These are phyloP conservation scores for Perca flavescens DNA, from an alignment of 2,113 vertebrate species.

Conservation along the genomic window DNA sequence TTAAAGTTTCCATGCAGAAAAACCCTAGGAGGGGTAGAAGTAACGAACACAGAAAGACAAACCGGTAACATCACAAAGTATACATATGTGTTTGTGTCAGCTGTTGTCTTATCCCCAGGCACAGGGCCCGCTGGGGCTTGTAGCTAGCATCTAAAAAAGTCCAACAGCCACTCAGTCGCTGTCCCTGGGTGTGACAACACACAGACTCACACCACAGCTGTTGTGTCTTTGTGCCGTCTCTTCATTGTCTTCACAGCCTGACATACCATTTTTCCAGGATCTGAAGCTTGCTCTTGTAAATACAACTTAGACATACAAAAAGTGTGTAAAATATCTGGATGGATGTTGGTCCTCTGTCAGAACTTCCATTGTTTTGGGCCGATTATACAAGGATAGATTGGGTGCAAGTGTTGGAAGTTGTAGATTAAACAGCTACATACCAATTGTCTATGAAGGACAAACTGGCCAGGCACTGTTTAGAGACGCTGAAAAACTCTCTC, in stretches of 20 bases:
- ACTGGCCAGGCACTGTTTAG: neutral
- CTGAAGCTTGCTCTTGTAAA: conserved; percentile 30
- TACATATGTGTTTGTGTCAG: conserved; percentile 14
- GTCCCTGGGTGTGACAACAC: conserved; percentile 49
- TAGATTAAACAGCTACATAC: conserved; percentile 13
- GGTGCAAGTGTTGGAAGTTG: neutral
- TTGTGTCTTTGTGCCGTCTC: conserved; percentile 35
- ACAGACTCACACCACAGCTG: conserved; percentile 43
- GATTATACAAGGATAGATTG: neutral
- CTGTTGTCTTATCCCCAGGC: conserved; percentile 28
- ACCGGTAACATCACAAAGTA: conserved; percentile 41
- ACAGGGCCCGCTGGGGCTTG: conserved; percentile 59
- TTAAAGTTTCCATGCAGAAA: conserved; percentile 1
- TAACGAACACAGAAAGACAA: conserved; percentile 43
- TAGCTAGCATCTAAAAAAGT: conserved; percentile 50
- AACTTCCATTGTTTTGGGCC: conserved; percentile 21
- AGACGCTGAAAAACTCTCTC: conserved; percentile 1
- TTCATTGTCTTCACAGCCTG: conserved; percentile 24
- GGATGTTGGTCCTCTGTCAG: conserved; percentile 33
- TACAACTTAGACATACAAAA: conserved; percentile 25
- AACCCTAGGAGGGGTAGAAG: neutral
- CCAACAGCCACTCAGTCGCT: conserved; percentile 42
- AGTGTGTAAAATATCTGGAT: conserved; percentile 41
- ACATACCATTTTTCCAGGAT: conserved; percentile 24
- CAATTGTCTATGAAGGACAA: conserved; percentile 31